Conservation (phyloP, 2,113 vertebrate species). For the Oxygymnocypris stewartii region DNA sequence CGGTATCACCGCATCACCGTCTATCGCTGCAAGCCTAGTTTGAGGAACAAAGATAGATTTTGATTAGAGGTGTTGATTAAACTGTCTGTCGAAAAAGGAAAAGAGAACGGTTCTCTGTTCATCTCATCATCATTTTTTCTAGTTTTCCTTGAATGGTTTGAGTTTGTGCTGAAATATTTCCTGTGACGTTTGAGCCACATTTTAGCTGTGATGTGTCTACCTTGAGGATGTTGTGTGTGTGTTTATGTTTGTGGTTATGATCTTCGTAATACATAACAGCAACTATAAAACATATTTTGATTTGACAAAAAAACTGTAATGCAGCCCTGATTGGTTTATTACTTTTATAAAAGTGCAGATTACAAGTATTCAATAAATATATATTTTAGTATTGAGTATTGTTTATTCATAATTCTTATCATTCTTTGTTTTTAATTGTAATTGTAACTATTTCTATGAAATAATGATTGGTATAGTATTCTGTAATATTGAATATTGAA, state of each 20-base stretch:
- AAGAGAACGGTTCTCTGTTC: neutral
- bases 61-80: neutral
- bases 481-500: neutral
- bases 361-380: neutral
- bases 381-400: neutral
- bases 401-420: too few relatives aligned
- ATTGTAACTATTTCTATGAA: too few relatives aligned
- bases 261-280: neutral
- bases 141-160: neutral
- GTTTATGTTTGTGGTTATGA: neutral
- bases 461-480: neutral
- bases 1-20: too few relatives aligned
- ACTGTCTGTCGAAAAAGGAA: neutral
- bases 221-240: neutral
- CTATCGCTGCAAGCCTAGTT: too few relatives aligned
- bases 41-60: neutral
- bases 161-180: neutral
- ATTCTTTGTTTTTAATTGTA: too few relatives aligned
- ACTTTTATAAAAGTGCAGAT: neutral
- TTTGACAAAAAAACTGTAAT: neutral
- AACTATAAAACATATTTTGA: neutral
- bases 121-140: neutral
- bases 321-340: neutral
- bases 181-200: neutral
- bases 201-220: neutral